Evolutionary conservation across 1,140 invertebrate genomes (phyloP).

Genomic region (Samia ricini): DNA sequence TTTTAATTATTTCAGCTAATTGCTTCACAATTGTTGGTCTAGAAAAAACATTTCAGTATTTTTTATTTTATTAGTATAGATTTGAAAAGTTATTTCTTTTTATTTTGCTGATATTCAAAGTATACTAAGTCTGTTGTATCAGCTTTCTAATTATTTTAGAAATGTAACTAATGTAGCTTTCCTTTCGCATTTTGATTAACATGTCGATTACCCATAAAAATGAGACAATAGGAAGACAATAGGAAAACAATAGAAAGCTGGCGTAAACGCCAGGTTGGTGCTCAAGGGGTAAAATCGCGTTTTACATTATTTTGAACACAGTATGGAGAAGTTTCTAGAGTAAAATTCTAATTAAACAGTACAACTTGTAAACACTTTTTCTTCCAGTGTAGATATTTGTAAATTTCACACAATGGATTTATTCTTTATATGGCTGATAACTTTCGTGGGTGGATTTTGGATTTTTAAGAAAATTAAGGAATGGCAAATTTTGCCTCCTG

Average conservation of each 20-base stretch:
- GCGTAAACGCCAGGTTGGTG: too few species aligned
- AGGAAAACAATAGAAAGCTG: too few species aligned
- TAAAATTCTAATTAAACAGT: neutral
- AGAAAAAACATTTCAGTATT: neutral
- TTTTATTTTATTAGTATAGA: neutral
- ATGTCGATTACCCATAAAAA: too few species aligned
- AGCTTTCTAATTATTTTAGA: too few species aligned
- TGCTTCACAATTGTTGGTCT: neutral
- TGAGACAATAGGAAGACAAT: too few species aligned
- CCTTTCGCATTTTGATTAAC: too few species aligned
- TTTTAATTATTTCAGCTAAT: too few species aligned
- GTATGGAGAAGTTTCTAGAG: neutral
- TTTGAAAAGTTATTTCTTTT: neutral
- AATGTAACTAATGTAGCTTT: too few species aligned
- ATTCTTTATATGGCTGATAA: slow-evolving; percentile 50
- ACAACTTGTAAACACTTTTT: neutral
- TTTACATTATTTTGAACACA: neutral
- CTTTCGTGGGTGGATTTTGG: slow-evolving; percentile 62
- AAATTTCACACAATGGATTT: slow-evolving; percentile 50
- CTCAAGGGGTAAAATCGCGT: too few species aligned
- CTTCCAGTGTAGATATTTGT: neutral
- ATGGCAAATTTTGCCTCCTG: slow-evolving; percentile 81
- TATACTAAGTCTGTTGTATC: too few species aligned
- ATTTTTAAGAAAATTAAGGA: slow-evolving; percentile 60
- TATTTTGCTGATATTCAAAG: neutral